A percentile compares a stretch with the other conserved stretches of the same genome.
Conservation (phyloP, 2,888 invertebrate species). For the Dastarcus helophoroides region DNA sequence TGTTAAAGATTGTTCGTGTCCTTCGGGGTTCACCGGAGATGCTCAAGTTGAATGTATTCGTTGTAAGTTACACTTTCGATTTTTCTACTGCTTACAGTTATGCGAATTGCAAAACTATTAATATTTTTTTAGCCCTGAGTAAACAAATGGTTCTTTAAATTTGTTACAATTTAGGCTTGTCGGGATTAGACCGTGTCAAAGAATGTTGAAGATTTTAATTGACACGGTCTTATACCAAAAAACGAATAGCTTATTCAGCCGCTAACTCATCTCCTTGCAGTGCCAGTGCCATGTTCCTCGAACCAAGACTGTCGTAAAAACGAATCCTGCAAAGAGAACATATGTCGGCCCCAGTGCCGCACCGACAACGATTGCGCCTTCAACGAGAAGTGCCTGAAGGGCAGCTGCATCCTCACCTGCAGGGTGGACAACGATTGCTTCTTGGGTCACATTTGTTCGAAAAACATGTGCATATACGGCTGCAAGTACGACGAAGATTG, state of each 20-base stretch:
- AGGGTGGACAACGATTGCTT: constrained; percentile 87
- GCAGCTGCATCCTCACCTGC: constrained; percentile 79
- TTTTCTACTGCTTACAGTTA: neutral
- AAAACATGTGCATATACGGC: constrained; percentile 75
- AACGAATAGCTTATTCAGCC: neutral
- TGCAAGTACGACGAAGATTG: constrained; percentile 83
- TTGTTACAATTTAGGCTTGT: too few relatives aligned
- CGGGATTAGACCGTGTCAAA: too few relatives aligned
- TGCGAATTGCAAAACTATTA: neutral
- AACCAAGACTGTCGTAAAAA: constrained; percentile 60
- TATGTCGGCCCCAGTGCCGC: constrained; percentile 67
- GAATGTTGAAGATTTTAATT: too few relatives aligned
- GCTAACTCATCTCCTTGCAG: constrained; percentile 39
- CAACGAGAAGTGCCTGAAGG: constrained; percentile 78
- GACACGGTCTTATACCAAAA: neutral
- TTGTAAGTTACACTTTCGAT: constrained; percentile 46
- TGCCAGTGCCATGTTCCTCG: constrained; percentile 63
- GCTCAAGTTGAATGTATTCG: constrained; percentile 74
- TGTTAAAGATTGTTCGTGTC: constrained; percentile 70
- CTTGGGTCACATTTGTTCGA: constrained; percentile 78
- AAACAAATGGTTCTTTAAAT: neutral
- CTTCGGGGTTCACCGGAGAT: constrained; percentile 76
- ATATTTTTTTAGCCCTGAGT: too few relatives aligned
- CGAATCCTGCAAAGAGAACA: constrained; percentile 66
- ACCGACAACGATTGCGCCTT: constrained; percentile 74